These are phyloP conservation scores for Silurus glanis DNA, from an alignment of 2,113 vertebrate genomes.

Conservation along the genomic window DNA sequence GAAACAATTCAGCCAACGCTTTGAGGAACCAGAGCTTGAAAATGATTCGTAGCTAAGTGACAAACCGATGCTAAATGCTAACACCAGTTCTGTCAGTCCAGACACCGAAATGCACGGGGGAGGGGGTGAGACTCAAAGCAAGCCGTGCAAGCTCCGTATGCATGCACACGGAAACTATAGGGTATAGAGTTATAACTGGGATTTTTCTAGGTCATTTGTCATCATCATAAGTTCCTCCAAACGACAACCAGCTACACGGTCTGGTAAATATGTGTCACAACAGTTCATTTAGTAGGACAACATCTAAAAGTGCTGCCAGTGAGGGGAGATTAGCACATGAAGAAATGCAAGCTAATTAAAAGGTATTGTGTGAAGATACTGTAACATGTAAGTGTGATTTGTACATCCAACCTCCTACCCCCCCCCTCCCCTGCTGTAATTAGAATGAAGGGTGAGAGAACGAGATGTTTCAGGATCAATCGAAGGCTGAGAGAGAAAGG, in stretches of 20 bases:
- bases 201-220: slow-evolving; percentile 10
- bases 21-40: slow-evolving; percentile 4
- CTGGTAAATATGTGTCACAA: slow-evolving; percentile 10
- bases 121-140: slow-evolving; percentile 28
- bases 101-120: slow-evolving; percentile 30
- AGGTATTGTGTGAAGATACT: not conserved
- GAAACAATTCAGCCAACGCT: not conserved
- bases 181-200: slow-evolving; percentile 13
- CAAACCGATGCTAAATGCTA: slow-evolving; percentile 20
- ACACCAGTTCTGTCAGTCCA: slow-evolving; percentile 13
- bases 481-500: not conserved
- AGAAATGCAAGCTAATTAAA: not conserved
- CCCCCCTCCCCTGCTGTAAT: not conserved
- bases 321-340: not conserved
- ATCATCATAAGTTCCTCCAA: slow-evolving; percentile 13
- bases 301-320: slow-evolving; percentile 26
- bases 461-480: slow-evolving; percentile 22
- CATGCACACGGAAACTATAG: not conserved
- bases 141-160: slow-evolving; percentile 31
- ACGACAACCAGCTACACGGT: not conserved
- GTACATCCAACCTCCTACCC: not conserved
- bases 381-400: not conserved
- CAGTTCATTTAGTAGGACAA: slow-evolving; percentile 30
- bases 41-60: not conserved
- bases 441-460: slow-evolving; percentile 17